Base-by-base conservation (phyloP, 2,888 invertebrate genomes). In the Tetragonula carbonaria region DNA sequence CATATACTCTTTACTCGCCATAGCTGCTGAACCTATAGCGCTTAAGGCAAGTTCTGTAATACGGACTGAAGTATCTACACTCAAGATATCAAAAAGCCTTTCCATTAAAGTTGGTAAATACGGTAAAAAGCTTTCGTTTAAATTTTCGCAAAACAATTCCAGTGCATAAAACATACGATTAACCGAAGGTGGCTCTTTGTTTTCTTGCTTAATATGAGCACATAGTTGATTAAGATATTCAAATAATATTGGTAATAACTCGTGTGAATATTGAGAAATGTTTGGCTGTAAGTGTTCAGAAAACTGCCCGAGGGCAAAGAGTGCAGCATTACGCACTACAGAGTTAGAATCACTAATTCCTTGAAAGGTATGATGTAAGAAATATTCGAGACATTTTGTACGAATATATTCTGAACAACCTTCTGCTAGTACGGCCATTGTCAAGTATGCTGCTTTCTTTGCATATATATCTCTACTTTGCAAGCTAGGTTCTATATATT, bases 291-390 rank as follows among this genome's bases (percentile, higher is more conserved):
- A 95, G 95, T 97, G 96, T 93, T 98, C 97, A 0, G 97, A 96
- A 94, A 97, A 97, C 93, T 97, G 97, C 0, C 97, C 97, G 6
- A 98, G 95, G 0, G 97, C 97, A 95, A 97, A 97, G 70, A 98
- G 96, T 0, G 97, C 97, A 0, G 97, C 96, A 93, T 97, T 97
- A 72, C 97, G 95, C 8, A 97, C 97, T 14, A 96, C 95, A 0
- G 96, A 95, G 82, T 95, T 95, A 0, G 95, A 94, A 93, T 97
- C 97, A 59, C 95, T 95, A 71, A 97, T 96, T 33, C 97, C 97
- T 79, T 95, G 95, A 92, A 96, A 96, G 21, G 97, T 96, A 88
- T 96, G 96, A 88, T 96, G 96, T 74, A 97, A 93, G 93, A 97
- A 96, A 8, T 96, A 95, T 89, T 96, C 95, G 65, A 98, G 95